A percentile compares a stretch with the other conserved stretches of the same genome.
Conservation (phyloP, 2,113 vertebrate species). For the Saccopteryx leptura region DNA sequence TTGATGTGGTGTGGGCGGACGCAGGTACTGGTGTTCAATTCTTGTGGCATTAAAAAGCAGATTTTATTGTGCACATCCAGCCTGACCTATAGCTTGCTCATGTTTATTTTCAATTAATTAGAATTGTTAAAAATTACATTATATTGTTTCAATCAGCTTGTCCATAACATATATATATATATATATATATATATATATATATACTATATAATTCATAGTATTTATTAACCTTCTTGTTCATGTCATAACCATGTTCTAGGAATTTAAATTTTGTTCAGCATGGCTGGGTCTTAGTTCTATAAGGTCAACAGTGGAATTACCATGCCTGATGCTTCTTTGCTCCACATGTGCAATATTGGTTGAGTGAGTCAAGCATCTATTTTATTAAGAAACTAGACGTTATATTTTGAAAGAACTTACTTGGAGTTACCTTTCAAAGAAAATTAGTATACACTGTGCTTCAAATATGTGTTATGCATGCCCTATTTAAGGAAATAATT, state of each 20-base stretch:
- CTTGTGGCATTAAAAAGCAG: not conserved
- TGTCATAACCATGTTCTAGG: not conserved
- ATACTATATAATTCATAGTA: constrained; percentile 1
- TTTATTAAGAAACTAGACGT: not conserved
- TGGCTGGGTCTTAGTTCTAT: not conserved
- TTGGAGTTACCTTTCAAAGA: not conserved
- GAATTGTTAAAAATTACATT: not conserved
- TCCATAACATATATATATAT: not conserved
- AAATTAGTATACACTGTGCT: not conserved
- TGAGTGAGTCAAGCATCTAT: not conserved
- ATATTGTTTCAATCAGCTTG: not conserved
- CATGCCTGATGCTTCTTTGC: not conserved
- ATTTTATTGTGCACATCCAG: constrained; percentile 11
- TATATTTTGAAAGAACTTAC: constrained; percentile 17
- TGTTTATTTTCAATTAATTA: not conserved
- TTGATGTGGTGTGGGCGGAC: not conserved
- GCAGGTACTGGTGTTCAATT: not conserved
- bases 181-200: not conserved
- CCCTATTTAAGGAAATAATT: constrained; percentile 41
- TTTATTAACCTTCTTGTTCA: not conserved
- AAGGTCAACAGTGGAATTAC: not conserved
- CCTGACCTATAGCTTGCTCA: constrained; percentile 2
- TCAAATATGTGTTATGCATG: not conserved
- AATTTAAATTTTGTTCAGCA: not conserved
- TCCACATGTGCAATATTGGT: not conserved